Percentiles rank a stretch among this genome's conserved stretches.
Evolutionary conservation across 1,140 invertebrate genomes (phyloP).

Genomic region (Hylaeus volcanicus): DNA sequence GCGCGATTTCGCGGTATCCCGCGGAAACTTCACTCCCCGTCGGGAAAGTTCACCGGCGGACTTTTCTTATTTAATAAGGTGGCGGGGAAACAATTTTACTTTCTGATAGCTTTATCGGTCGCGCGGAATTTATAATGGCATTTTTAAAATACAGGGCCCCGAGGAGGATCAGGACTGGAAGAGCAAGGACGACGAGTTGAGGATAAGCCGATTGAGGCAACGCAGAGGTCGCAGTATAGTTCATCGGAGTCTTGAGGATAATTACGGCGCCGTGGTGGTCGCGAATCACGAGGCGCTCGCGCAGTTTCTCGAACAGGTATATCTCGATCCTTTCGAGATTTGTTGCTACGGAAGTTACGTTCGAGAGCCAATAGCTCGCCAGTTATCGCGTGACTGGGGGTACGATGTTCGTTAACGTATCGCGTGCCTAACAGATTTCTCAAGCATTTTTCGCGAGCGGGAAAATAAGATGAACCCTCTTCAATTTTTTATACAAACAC

Average conservation of each 20-base stretch:
- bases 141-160: slow-evolving; percentile 73
- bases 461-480: too few species aligned
- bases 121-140: slow-evolving; percentile 25
- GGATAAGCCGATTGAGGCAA: slow-evolving; percentile 84
- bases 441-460: too few species aligned
- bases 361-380: too few species aligned
- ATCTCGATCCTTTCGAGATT: slow-evolving; percentile 7
- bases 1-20: neutral
- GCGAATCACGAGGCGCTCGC: slow-evolving; percentile 93
- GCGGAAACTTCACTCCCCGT: slow-evolving; percentile 1
- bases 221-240: slow-evolving; percentile 89
- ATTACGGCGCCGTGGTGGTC: slow-evolving; percentile 93
- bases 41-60: neutral
- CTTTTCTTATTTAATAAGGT: slow-evolving; percentile 27
- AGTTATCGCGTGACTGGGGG: too few species aligned
- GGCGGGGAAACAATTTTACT: slow-evolving; percentile 12
- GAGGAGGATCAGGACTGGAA: slow-evolving; percentile 82
- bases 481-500: too few species aligned
- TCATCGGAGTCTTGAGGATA: slow-evolving; percentile 91
- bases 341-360: neutral
- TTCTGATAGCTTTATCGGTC: slow-evolving; percentile 6
- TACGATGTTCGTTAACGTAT: too few species aligned
- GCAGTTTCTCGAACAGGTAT: slow-evolving; percentile 91
- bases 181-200: slow-evolving; percentile 74
- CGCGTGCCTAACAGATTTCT: too few species aligned